Conservation (phyloP, 2,113 vertebrate species). For the Andinoacara biseriatus region DNA sequence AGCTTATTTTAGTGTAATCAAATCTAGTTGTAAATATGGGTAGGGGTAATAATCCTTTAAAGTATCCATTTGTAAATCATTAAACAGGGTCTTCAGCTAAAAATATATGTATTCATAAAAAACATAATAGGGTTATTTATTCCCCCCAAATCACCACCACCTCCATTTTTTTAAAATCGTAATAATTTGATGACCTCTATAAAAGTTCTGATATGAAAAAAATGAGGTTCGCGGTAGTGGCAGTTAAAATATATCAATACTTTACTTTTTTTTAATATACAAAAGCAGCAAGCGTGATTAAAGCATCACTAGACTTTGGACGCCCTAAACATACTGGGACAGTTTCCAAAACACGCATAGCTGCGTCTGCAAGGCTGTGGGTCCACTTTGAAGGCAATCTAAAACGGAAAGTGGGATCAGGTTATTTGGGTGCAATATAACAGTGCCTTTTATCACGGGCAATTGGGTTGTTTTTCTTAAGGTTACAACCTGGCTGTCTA, state of each 20-base stretch:
- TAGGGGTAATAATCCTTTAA: not conserved
- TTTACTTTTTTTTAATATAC: not conserved
- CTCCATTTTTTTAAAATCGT: no score
- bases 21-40: constrained; percentile 15
- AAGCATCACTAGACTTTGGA: constrained; percentile 25
- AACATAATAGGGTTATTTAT: constrained; percentile 30
- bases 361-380: constrained; percentile 32
- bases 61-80: constrained; percentile 29
- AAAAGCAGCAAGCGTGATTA: constrained; percentile 17
- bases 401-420: constrained; percentile 62
- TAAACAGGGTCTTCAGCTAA: not conserved
- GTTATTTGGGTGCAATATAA: constrained; percentile 78
- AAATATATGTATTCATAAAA: not conserved
- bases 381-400: constrained; percentile 64
- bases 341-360: constrained; percentile 39
- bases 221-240: not conserved
- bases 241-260: not conserved
- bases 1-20: constrained; percentile 32
- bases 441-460: constrained; percentile 78
- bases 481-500: constrained; percentile 83
- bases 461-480: constrained; percentile 83
- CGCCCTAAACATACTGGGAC: constrained; percentile 5
- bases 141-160: not conserved
- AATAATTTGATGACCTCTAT: constrained; percentile 8
- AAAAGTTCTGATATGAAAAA: not conserved